A percentile compares a stretch with the other conserved stretches of the same genome.
phyloP scores from a whole-genome alignment of 2,888 invertebrate species.

The Drosophila falleni region DNA sequence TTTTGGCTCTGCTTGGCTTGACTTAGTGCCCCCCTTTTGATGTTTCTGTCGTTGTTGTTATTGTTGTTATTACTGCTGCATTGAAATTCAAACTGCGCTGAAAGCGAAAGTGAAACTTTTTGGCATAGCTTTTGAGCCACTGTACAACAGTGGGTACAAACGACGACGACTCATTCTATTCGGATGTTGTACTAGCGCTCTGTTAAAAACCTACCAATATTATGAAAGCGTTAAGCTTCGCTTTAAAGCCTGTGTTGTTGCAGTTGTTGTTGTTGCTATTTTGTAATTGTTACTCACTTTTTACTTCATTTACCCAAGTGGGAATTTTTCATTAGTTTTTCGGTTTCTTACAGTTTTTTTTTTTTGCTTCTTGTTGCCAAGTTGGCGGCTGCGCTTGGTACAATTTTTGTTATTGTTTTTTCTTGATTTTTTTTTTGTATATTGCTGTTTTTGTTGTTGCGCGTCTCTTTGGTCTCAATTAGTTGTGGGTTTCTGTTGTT shows the following conservation, averaged over 20 bases:
- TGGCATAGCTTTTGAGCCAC: constrained; percentile 66
- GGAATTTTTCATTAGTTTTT: constrained; percentile 43
- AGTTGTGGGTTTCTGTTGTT: constrained; percentile 69
- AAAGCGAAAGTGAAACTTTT: constrained; percentile 85
- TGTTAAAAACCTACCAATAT: constrained; percentile 44
- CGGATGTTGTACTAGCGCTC: constrained; percentile 35
- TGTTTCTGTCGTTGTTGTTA: constrained; percentile 26
- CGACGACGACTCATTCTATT: constrained; percentile 62
- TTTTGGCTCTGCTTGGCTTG: constrained; percentile 68
- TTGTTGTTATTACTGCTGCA: constrained; percentile 49
- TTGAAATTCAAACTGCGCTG: constrained; percentile 70
- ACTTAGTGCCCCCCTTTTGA: constrained; percentile 76
- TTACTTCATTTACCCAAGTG: constrained; percentile 51
- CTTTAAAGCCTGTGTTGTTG: constrained; percentile 38
- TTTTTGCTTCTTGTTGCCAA: constrained; percentile 55
- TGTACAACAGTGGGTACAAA: constrained; percentile 37
- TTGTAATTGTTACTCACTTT: constrained; percentile 59
- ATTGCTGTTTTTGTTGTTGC: constrained; percentile 34
- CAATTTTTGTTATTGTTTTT: constrained; percentile 31
- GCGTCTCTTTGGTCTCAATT: constrained; percentile 68
- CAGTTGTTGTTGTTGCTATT: constrained; percentile 25
- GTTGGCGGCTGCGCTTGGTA: constrained; percentile 49
- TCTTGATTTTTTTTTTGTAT: constrained; percentile 15
- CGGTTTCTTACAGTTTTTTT: constrained; percentile 6
- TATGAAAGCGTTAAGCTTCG: constrained; percentile 67